Evolutionary conservation across 2,888 invertebrate genomes (phyloP), one percentile per base, ranked within the genome.

Genomic region (Hecatera dysodea): DNA sequence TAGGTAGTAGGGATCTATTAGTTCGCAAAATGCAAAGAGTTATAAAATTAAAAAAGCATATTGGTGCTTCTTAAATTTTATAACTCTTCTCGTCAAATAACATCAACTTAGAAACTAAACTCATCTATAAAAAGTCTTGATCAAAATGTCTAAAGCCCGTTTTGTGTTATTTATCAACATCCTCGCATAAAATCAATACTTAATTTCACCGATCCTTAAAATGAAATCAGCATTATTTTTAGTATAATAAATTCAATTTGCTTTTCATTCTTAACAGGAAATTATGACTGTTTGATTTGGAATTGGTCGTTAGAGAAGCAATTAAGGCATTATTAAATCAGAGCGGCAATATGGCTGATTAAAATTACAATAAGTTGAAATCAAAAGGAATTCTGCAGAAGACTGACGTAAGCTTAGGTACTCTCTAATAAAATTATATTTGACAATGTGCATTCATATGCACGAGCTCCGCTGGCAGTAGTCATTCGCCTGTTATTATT

Each of bases 161-260:
- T 68, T 68, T 36, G 17, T 27, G 19, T n/a, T 46, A 72, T 69
- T 56, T 46, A 72, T 48, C 22, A 44, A 70, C 27, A 24, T 11
- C 19, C 22, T 22, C 27, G 36, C 11, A 29, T 29, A 55, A 55
- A 68, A 39, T 48, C 29, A 4, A 48, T n/a, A 57, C 39, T 22
- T 24, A 59, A 50, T 60, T 42, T 42, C n/a, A 9, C 33, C 24
- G 7, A 50, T 33, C 17, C 24, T 72, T 12, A 50, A 60, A 7
- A 72, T 24, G 17, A 42, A 50, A 33, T 36, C 39, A 15, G 19
- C n/a, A n/a, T 27, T 33, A 50, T 60, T 50, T 69, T 60, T 44
- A 27, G 36, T 17, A n/a, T n/a, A n/a, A n/a, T n/a, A 11, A 17
- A 66, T 29, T 29, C 3, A 17, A 50, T 42, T 24, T 15, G n/a